Conservation (phyloP, 2,888 invertebrate genomes). For the Anodontia alba region DNA sequence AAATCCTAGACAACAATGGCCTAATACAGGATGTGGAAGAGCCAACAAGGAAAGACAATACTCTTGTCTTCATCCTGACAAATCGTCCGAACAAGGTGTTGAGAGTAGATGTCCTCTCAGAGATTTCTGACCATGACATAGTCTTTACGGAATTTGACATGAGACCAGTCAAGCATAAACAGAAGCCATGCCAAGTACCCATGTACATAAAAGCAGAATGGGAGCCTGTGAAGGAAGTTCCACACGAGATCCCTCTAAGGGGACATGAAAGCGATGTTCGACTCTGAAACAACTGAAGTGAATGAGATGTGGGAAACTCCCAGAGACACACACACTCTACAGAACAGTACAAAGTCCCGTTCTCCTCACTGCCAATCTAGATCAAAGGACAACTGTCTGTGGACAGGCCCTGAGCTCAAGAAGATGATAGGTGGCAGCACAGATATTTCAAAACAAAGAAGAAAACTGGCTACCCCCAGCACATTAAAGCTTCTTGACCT, state of each 20-base stretch:
- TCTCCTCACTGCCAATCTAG: conserved; percentile 16
- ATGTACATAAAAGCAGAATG: too few relatives aligned
- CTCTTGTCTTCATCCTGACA: too few relatives aligned
- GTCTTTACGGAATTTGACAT: too few relatives aligned
- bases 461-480: not conserved
- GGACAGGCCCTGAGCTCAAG: conserved; percentile 19
- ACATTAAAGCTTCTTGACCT: conserved; percentile 8
- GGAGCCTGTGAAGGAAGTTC: conserved; percentile 6
- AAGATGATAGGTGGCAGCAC: not conserved
- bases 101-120: too few relatives aligned
- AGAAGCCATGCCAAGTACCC: too few relatives aligned
- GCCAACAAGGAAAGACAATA: too few relatives aligned
- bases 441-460: conserved; percentile 7
- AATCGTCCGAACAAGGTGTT: too few relatives aligned
- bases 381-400: conserved; percentile 17
- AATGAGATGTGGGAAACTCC: conserved; percentile 20
- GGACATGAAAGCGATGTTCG: not conserved
- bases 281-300: not conserved
- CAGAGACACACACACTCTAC: not conserved
- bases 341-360: not conserved
- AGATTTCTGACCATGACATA: too few relatives aligned
- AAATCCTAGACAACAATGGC: too few relatives aligned
- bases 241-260: not conserved
- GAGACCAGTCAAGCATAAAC: too few relatives aligned
- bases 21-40: too few relatives aligned